A percentile compares a stretch with the other conserved stretches of the same genome.
Evolutionary conservation across 2,888 invertebrate genomes (phyloP).

Genomic region (Ichneumon xanthorius): DNA sequence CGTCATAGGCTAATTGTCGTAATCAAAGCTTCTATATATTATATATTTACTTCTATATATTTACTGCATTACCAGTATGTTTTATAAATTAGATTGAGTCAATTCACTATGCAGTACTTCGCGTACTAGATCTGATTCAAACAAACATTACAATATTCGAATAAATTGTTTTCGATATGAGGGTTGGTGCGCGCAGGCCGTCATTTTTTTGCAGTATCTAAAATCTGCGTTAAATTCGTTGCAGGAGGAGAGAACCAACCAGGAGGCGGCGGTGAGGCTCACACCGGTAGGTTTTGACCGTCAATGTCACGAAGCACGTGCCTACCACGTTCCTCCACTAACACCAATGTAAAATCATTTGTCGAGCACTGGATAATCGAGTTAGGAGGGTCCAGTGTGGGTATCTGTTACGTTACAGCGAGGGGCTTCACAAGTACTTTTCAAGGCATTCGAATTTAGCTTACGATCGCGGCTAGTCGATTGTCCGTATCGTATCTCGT

Average conservation of each 20-base stretch:
- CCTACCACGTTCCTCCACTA: conserved; percentile 42
- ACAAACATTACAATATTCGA: neutral
- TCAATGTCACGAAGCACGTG: conserved; percentile 67
- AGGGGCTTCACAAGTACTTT: conserved; percentile 67
- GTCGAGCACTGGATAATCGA: conserved; percentile 67
- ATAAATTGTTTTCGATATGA: neutral
- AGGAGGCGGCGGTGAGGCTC: conserved; percentile 76
- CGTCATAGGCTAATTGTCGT: neutral
- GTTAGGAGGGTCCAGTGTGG: conserved; percentile 65
- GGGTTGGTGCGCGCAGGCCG: neutral
- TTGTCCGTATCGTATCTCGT: conserved; percentile 13
- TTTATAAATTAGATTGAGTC: neutral
- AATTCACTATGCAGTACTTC: neutral
- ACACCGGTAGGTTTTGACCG: conserved; percentile 78
- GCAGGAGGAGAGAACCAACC: conserved; percentile 81
- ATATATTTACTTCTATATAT: neutral
- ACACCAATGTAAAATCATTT: conserved; percentile 59
- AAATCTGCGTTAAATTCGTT: conserved; percentile 54
- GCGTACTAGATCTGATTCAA: neutral
- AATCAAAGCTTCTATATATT: neutral
- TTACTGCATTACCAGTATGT: neutral
- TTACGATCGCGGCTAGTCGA: conserved; percentile 26
- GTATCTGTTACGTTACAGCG: conserved; percentile 70
- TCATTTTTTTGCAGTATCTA: conserved; percentile 19
- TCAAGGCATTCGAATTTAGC: conserved; percentile 63